phyloP scores from a whole-genome alignment of 2,113 vertebrate genomes.

The Siniperca knerii region DNA sequence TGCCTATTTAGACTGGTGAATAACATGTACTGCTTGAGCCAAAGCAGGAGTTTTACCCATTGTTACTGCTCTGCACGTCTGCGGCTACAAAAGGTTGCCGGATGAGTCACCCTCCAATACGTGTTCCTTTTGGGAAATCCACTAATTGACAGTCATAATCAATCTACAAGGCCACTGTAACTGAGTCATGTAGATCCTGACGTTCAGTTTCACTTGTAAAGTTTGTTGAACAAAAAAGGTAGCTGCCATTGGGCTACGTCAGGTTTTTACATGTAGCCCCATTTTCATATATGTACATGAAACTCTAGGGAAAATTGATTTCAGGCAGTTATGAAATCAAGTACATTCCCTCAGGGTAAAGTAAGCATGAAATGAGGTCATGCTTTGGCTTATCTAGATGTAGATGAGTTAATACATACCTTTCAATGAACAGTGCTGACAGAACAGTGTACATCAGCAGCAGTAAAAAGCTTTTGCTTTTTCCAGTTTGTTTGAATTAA shows the following conservation, averaged over 20 bases:
- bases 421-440: background rate
- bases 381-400: constrained; percentile 43
- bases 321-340: constrained; percentile 61
- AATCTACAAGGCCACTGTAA: constrained; percentile 16
- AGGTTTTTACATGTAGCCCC: constrained; percentile 28
- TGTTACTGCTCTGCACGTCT: constrained; percentile 27
- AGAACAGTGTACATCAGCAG: background rate
- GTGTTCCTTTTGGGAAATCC: constrained; percentile 58
- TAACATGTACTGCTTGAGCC: background rate
- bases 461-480: background rate
- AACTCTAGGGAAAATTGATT: constrained; percentile 38
- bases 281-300: constrained; percentile 22
- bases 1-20: background rate
- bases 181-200: constrained; percentile 51
- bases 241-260: background rate
- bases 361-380: constrained; percentile 64
- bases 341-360: constrained; percentile 59
- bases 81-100: constrained; percentile 21
- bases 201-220: constrained; percentile 46
- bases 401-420: constrained; percentile 39
- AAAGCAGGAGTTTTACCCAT: constrained; percentile 30
- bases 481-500: background rate
- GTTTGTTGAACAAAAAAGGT: background rate
- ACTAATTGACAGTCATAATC: constrained; percentile 53
- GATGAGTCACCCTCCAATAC: constrained; percentile 54